phyloP scores from a whole-genome alignment of 2,888 invertebrate species.

The Nasonia oneida region DNA sequence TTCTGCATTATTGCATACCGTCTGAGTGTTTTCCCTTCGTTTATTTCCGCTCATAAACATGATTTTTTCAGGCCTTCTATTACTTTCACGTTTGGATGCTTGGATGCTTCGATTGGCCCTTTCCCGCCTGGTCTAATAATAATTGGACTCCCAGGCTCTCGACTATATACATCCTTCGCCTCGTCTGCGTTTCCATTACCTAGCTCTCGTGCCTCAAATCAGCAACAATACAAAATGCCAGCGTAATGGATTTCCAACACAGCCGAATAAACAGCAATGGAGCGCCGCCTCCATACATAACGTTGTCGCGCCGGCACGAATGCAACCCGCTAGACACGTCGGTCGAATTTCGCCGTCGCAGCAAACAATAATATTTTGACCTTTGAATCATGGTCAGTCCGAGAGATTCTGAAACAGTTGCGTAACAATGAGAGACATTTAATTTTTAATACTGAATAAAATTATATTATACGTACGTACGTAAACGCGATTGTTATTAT shows the following conservation, averaged over 20 bases:
- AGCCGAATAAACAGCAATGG: conserved; percentile 12
- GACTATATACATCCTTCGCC: conserved; percentile 2
- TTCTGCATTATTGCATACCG: no score
- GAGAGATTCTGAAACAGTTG: background rate
- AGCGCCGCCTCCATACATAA: background rate
- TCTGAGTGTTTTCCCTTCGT: background rate
- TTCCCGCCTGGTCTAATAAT: conserved; percentile 16
- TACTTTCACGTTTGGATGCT: background rate
- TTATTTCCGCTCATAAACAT: background rate
- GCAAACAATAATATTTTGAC: conserved; percentile 16
- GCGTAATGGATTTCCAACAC: conserved; percentile 1
- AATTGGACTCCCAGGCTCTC: background rate
- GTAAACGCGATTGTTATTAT: no score
- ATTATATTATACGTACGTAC: no score
- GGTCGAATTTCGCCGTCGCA: background rate
- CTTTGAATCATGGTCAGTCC: background rate
- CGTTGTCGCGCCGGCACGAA: conserved; percentile 6
- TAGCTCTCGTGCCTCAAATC: background rate
- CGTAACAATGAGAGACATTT: background rate
- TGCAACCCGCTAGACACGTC: background rate
- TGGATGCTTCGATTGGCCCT: background rate
- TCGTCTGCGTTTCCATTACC: conserved; percentile 30
- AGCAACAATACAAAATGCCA: background rate
- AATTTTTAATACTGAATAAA: no score
- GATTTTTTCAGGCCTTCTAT: background rate